A percentile compares a stretch with the other conserved stretches of the same genome.
Conservation (phyloP, 2,888 invertebrate species). For the Caenorhabditis wallacei region DNA sequence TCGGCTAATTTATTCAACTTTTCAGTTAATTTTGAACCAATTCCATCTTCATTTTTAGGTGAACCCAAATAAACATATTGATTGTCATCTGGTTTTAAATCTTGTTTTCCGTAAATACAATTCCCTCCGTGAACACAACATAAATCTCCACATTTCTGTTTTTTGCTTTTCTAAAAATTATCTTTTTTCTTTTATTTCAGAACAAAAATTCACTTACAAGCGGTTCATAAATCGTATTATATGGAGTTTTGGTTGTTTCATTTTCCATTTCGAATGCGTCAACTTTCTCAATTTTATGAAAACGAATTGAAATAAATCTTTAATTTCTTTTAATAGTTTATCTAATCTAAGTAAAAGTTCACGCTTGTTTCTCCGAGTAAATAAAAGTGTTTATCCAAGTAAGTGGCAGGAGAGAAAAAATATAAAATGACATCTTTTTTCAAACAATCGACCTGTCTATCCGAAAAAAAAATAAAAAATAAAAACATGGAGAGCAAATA, state of each 20-base stretch:
- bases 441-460: too few relatives aligned
- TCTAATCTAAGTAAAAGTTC: neutral
- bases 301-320: neutral
- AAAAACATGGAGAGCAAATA: too few relatives aligned
- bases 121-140: conserved; percentile 54
- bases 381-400: too few relatives aligned
- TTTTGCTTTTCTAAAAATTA: conserved; percentile 22
- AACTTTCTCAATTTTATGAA: conserved; percentile 5
- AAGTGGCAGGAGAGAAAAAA: neutral
- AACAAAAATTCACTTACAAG: conserved; percentile 26
- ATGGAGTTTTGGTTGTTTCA: conserved; percentile 49
- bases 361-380: neutral
- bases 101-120: conserved; percentile 20
- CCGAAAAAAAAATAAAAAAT: too few relatives aligned
- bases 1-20: conserved; percentile 38
- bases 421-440: neutral
- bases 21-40: conserved; percentile 25
- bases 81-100: conserved; percentile 34
- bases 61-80: conserved; percentile 58
- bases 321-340: neutral
- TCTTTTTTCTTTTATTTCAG: neutral
- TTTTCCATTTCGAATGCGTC: conserved; percentile 10
- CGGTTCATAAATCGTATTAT: conserved; percentile 56
- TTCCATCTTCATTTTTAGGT: conserved; percentile 28
- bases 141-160: conserved; percentile 10